Percentiles rank a stretch among this genome's conserved stretches.
These are phyloP conservation scores for Copidosoma floridanum DNA, from an alignment of 1,140 invertebrate species.

Conservation along the genomic window DNA sequence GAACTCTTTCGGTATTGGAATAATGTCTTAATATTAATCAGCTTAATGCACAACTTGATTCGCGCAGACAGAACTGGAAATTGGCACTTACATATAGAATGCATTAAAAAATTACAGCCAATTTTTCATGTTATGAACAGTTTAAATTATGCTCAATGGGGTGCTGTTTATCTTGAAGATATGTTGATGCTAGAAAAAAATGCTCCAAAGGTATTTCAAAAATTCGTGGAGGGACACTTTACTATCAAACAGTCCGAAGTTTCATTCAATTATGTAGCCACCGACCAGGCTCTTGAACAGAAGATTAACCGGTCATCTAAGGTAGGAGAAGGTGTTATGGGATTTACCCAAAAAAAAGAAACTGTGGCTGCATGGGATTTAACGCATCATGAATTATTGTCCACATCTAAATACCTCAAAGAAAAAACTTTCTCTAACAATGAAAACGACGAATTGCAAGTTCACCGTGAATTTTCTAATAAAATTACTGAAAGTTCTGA, in stretches of 20 bases:
- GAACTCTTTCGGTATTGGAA: conserved; percentile 9
- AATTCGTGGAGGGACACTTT: neutral
- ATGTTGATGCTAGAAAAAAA: neutral
- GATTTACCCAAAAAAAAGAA: neutral
- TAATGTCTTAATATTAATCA: conserved; percentile 8
- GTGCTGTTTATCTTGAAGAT: conserved; percentile 17
- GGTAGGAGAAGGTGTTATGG: neutral
- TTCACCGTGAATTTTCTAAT: neutral
- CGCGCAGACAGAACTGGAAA: conserved; percentile 20
- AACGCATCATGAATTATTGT: neutral
- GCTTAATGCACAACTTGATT: conserved; percentile 10
- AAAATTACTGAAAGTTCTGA: neutral
- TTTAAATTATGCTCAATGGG: conserved; percentile 25
- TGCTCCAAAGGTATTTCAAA: neutral
- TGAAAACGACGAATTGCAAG: neutral
- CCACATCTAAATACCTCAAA: neutral
- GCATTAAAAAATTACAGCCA: conserved; percentile 18
- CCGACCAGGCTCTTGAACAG: conserved; percentile 2
- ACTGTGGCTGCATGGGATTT: neutral
- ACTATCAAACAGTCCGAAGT: neutral
- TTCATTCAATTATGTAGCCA: neutral
- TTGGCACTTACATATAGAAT: conserved; percentile 17
- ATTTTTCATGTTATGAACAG: conserved; percentile 22
- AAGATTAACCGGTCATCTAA: neutral
- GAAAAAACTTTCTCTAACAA: neutral